phyloP scores from a whole-genome alignment of 2,888 invertebrate species.

The Morpho helenor region DNA sequence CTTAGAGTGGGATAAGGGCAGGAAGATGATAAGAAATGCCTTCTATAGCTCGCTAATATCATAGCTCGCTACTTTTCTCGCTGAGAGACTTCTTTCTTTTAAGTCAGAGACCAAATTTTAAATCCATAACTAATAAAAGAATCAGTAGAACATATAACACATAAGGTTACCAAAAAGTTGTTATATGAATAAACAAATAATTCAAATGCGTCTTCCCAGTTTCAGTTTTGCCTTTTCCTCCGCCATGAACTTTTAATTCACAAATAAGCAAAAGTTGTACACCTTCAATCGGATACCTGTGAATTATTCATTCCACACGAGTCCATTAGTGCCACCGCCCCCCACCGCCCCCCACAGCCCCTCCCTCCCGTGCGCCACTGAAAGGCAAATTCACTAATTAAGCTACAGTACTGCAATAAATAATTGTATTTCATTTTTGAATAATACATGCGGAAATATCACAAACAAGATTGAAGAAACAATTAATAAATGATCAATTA shows the following conservation, averaged over 20 bases:
- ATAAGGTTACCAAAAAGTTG: not conserved
- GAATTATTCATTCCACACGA: constrained; percentile 14
- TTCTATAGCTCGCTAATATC: no score
- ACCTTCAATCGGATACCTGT: constrained; percentile 10
- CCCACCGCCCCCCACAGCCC: not conserved
- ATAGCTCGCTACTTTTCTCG: no score
- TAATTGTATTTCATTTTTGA: not conserved
- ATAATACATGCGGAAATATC: not conserved
- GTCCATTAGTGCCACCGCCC: constrained; percentile 6
- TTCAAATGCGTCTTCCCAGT: not conserved
- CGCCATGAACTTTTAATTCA: constrained; percentile 9
- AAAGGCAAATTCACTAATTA: constrained; percentile 10
- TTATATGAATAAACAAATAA: constrained; percentile 4
- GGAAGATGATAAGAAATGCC: no score
- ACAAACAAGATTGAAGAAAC: no score
- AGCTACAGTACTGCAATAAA: constrained; percentile 6
- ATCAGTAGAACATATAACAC: no score
- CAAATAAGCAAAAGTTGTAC: constrained; percentile 11
- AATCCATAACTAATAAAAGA: no score
- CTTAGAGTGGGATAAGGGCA: no score
- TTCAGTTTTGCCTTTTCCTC: not conserved
- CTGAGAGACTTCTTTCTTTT: no score
- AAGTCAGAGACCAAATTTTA: no score
- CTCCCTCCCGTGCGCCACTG: not conserved
- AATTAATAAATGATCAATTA: no score